These are phyloP conservation scores for Macquaria australasica DNA, from an alignment of 2,113 vertebrate genomes.

Conservation along the genomic window DNA sequence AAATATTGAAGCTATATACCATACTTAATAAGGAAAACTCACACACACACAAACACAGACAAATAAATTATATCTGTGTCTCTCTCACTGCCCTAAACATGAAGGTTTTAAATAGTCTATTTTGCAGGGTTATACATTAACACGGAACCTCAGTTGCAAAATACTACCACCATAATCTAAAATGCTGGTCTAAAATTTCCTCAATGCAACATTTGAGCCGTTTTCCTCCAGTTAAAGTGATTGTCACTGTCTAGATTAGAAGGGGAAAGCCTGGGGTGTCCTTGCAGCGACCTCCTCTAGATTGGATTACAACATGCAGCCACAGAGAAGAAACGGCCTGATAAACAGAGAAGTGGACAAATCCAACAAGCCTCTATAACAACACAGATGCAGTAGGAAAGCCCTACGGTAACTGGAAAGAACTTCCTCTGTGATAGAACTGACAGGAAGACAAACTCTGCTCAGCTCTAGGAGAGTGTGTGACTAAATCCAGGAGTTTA, in stretches of 20 bases:
- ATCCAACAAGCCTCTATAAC: conserved; percentile 20
- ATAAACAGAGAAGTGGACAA: conserved; percentile 37
- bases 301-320: conserved; percentile 50
- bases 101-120: neutral
- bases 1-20: neutral
- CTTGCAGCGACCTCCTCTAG: conserved; percentile 33
- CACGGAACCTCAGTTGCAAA: neutral
- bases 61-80: neutral
- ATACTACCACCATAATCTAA: neutral
- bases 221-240: conserved; percentile 28
- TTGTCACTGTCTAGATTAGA: conserved; percentile 33
- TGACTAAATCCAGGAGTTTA: conserved; percentile 46
- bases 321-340: conserved; percentile 10
- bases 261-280: conserved; percentile 30
- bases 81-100: neutral
- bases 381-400: conserved; percentile 7
- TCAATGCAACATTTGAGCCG: neutral
- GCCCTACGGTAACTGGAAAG: conserved; percentile 30
- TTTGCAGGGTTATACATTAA: neutral
- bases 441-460: conserved; percentile 38
- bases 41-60: neutral
- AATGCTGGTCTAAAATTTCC: neutral
- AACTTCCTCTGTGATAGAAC: conserved; percentile 19
- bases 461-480: conserved; percentile 12
- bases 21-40: neutral